Percentiles rank a stretch among this genome's conserved stretches.
These are phyloP conservation scores for Pteronura brasiliensis DNA, from an alignment of 2,113 vertebrate genomes.

Conservation along the genomic window DNA sequence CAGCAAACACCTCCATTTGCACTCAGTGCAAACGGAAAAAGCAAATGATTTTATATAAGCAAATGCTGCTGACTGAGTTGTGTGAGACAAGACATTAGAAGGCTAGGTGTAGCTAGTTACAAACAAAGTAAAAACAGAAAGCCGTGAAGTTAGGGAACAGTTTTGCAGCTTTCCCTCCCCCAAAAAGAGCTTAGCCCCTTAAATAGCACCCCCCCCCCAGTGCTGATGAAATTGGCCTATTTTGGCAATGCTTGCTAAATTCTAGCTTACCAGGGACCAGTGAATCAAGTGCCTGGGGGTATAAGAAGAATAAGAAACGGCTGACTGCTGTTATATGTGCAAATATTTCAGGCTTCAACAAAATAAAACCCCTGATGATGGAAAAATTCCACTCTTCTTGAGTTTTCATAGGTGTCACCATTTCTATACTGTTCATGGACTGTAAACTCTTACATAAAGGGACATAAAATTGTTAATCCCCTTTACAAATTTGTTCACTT, in stretches of 20 bases:
- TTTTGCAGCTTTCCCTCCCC: neutral
- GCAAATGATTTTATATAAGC: neutral
- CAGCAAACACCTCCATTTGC: neutral
- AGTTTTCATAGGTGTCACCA: neutral
- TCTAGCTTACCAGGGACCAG: neutral
- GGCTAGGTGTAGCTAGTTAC: neutral
- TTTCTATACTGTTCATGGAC: neutral
- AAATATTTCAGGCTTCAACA: slow-evolving; percentile 32
- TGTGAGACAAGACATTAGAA: slow-evolving; percentile 27
- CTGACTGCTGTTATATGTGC: neutral
- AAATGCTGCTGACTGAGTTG: neutral
- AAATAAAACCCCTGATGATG: slow-evolving; percentile 7
- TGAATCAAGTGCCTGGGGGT: slow-evolving; percentile 18
- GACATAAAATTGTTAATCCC: neutral
- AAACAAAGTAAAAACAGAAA: neutral
- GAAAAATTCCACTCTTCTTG: neutral
- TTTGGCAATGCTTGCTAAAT: slow-evolving; percentile 52
- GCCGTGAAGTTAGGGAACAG: neutral
- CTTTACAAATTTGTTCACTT: neutral
- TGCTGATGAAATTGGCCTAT: slow-evolving; percentile 21
- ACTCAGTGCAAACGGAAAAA: neutral
- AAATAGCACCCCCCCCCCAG: neutral
- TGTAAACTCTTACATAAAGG: neutral
- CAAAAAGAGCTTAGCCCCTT: slow-evolving; percentile 5
- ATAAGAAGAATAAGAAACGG: slow-evolving; percentile 16